Percentiles rank a stretch among this genome's conserved stretches.
Conservation (phyloP, 2,113 vertebrate species). For the Tragelaphus strepsiceros region DNA sequence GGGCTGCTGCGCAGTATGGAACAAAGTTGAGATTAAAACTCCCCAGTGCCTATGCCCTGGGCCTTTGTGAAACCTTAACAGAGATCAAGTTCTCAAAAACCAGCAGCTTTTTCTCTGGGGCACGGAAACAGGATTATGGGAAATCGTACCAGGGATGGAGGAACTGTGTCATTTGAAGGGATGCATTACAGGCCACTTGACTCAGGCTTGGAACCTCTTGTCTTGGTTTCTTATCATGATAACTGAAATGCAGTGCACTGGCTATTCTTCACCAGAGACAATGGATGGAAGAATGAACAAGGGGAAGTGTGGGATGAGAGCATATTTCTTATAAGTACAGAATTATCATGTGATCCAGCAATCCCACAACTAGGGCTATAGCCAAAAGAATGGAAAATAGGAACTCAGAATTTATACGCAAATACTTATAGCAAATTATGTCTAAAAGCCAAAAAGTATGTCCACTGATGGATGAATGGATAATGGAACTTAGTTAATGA, state of each 20-base stretch:
- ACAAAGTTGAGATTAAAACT: neutral
- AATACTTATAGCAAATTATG: neutral
- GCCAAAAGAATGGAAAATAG: neutral
- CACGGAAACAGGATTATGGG: neutral
- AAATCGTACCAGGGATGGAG: neutral
- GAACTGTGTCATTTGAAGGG: neutral
- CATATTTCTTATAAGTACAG: neutral
- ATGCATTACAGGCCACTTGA: neutral
- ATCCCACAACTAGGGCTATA: neutral
- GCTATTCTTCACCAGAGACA: neutral
- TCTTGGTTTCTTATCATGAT: neutral
- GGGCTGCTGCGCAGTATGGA: neutral
- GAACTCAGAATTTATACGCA: neutral
- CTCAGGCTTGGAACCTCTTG: neutral
- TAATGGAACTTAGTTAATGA: neutral
- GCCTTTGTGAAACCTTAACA: neutral
- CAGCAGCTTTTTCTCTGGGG: neutral
- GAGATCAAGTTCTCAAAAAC: neutral
- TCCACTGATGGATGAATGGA: neutral
- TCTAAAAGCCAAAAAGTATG: neutral
- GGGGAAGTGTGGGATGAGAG: rapidly evolving
- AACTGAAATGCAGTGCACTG: neutral
- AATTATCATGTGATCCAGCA: neutral
- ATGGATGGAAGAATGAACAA: neutral
- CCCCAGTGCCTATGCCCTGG: neutral